Evolutionary conservation across 2,797 vertebrate genomes (phyloP).

Genomic region (Calcarius lapponicus): DNA sequence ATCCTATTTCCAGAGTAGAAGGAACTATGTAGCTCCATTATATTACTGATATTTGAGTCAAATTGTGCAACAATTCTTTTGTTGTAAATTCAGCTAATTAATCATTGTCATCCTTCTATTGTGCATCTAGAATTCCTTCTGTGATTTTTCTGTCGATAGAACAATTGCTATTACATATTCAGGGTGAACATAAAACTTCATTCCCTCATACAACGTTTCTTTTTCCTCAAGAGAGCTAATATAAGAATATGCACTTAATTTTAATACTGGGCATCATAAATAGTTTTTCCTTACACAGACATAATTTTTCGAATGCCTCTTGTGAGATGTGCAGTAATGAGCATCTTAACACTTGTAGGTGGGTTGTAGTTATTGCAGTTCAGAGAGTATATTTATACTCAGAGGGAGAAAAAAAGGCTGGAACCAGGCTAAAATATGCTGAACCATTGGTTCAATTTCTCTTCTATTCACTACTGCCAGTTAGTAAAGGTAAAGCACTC

Average conservation of each 20-base stretch:
- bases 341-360: background rate
- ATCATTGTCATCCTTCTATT: background rate
- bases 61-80: background rate
- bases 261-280: background rate
- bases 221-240: background rate
- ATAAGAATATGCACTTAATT: background rate
- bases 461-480: background rate
- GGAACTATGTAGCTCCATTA: background rate
- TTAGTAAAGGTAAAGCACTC: background rate
- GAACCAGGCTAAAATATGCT: background rate
- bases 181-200: background rate
- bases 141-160: background rate
- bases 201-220: background rate
- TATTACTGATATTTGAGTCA: background rate
- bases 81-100: conserved; percentile 5
- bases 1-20: background rate
- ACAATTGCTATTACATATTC: background rate
- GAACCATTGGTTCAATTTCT: background rate
- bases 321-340: background rate
- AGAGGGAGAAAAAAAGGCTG: background rate
- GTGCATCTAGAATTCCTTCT: background rate
- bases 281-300: background rate
- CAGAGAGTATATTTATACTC: background rate
- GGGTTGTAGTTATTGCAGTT: background rate
- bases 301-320: background rate